Conservation (phyloP, 2,797 vertebrate species). For the Peromyscus melanophrys region DNA sequence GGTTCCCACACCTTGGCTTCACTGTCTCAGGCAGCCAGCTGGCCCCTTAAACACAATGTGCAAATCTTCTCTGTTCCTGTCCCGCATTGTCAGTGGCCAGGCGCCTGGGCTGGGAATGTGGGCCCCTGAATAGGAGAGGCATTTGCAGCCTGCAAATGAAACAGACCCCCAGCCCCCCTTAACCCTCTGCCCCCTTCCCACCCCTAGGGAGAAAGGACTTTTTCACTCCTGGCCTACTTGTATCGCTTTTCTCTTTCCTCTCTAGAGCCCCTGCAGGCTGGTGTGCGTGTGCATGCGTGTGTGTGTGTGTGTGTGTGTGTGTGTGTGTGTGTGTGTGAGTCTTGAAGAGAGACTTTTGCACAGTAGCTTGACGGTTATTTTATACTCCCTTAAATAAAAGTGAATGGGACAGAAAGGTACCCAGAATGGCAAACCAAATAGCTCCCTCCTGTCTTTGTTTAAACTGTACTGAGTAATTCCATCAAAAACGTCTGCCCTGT, state of each 20-base stretch:
- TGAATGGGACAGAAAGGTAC: conserved; percentile 53
- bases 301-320: neutral
- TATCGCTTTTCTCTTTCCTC: conserved; percentile 72
- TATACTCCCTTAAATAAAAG: conserved; percentile 27
- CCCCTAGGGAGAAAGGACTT: conserved; percentile 82
- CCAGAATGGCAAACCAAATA: conserved; percentile 66
- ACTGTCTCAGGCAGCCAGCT: conserved; percentile 88
- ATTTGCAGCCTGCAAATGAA: conserved; percentile 87
- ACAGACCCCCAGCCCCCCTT: conserved; percentile 76
- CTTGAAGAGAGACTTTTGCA: conserved; percentile 39
- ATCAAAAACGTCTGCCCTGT: conserved; percentile 4
- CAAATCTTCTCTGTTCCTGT: conserved; percentile 88
- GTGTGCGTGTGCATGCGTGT: neutral
- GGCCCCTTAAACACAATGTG: conserved; percentile 89
- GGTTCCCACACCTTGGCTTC: conserved; percentile 90
- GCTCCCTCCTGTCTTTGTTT: conserved; percentile 71
- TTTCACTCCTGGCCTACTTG: conserved; percentile 83
- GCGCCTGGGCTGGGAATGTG: conserved; percentile 88
- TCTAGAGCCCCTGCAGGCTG: conserved; percentile 51
- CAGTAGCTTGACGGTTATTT: conserved; percentile 59
- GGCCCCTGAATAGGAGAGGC: conserved; percentile 88
- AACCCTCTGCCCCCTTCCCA: conserved; percentile 64
- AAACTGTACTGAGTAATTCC: conserved; percentile 35
- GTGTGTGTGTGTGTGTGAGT: neutral
- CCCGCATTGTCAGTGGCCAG: conserved; percentile 88